Percentiles rank a stretch among this genome's conserved stretches.
Evolutionary conservation across 2,888 invertebrate species (phyloP).

Genomic region (Scaptomyza reducta): DNA sequence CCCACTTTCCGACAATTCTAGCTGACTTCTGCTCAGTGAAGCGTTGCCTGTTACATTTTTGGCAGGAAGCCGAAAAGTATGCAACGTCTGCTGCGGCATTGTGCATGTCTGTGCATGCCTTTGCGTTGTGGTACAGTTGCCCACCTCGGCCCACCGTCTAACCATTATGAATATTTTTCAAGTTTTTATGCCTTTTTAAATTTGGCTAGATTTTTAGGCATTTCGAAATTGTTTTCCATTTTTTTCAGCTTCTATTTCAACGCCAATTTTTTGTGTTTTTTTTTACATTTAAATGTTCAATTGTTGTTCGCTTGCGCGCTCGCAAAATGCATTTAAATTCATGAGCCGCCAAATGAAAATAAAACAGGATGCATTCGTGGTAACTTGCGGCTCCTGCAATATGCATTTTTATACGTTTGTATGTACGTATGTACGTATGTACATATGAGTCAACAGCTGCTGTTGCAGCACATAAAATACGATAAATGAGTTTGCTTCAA

Average conservation of each 20-base stretch:
- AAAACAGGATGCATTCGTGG: slow-evolving; percentile 17
- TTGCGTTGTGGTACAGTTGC: slow-evolving; percentile 22
- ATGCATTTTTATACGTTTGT: slow-evolving; percentile 41
- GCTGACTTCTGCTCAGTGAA: slow-evolving; percentile 41
- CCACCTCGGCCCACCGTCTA: background rate
- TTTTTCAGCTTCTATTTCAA: background rate
- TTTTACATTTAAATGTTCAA: slow-evolving; percentile 32
- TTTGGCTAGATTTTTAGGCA: slow-evolving; percentile 40
- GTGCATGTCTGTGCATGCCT: slow-evolving; percentile 22
- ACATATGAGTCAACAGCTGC: slow-evolving; percentile 63
- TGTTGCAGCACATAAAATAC: slow-evolving; percentile 45
- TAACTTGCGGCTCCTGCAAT: slow-evolving; percentile 33
- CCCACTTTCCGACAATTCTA: background rate
- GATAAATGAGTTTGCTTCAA: slow-evolving; percentile 8
- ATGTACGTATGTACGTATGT: slow-evolving; percentile 9
- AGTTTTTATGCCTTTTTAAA: slow-evolving; percentile 9
- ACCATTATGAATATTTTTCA: slow-evolving; percentile 5
- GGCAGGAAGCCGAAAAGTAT: slow-evolving; percentile 61
- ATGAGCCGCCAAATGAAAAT: slow-evolving; percentile 27
- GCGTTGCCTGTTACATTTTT: slow-evolving; percentile 66
- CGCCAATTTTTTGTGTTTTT: slow-evolving; percentile 1
- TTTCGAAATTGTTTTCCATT: slow-evolving; percentile 15
- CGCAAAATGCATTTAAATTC: slow-evolving; percentile 55
- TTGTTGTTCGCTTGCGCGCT: slow-evolving; percentile 5
- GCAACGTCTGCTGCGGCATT: slow-evolving; percentile 57